Evolutionary conservation across 2,113 vertebrate genomes (phyloP), one percentile per base, ranked within the genome.

Genomic region (Colistium nudipinnis): DNA sequence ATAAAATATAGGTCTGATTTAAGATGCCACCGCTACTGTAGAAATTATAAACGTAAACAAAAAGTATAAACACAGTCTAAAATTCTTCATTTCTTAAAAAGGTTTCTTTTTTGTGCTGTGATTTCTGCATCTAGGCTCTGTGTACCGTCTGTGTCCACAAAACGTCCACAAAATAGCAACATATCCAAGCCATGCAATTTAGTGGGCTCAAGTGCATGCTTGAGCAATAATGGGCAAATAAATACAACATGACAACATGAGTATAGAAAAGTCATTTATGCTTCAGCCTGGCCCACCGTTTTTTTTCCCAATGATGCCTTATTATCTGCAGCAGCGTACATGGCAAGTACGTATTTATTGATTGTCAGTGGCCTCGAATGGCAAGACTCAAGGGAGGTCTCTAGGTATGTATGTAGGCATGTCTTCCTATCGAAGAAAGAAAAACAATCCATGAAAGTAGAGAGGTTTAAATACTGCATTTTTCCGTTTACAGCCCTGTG

Each of bases 321-420:
- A 74, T 81, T 82, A 83, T 77, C 33, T 45, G 56, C 25, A 62
- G 56, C 51, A 63, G 45, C 1, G 6, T 19, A 20, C 43, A 19
- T 30, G 30, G 41, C 25, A 22, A 62, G 76, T 19, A 54, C 59
- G 66, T 48, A 78, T 38, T 4, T 55, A 81, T 85, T 59, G 77
- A 83, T 86, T 72, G 49, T 60, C 47, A 41, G 45, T 31, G 49
- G n/a, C 53, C 35, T 61, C 19, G 78, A 82, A 81, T 72, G 54
- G 33, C 45, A 45, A 41, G 27, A 51, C 52, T 65, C 6, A 3
- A 51, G 49, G 48, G 59, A 53, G 71, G 54, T 19, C 22, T 59
- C n/a, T n/a, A n/a, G 45, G 8, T 36, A 24, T 47, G 20, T n/a
- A 54, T 45, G 28, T 12, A 36, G 36, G 14, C 67, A 56, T 38